Evolutionary conservation across 2,797 vertebrate genomes (phyloP), one percentile per base, ranked within the genome.

Genomic region (Lacerta viridis): DNA sequence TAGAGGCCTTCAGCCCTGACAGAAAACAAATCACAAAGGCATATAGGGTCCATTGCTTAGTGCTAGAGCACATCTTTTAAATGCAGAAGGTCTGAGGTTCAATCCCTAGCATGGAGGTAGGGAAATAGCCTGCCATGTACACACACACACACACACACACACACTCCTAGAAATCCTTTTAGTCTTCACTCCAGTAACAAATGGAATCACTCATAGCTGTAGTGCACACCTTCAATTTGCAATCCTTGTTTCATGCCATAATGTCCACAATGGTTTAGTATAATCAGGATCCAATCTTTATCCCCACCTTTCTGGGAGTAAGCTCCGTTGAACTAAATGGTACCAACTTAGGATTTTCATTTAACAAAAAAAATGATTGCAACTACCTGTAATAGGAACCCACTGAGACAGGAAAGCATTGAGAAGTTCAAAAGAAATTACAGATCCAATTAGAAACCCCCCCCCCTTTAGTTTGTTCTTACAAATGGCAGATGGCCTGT

Each of bases 351-450:
- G 41, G 20, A 23, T 36, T 39, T 80, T 20, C 78, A 61, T 2
- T 76, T 41, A 76, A 61, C 15, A 55, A 4, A 55, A 41, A 13
- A 50, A 27, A n/a, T 46, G 41, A 43, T 36, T 61, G 29, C 23
- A 33, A 64, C n/a, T 36, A 33, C 33, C 33, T 33, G 33, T 33
- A 25, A 85, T 61, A 76, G 25, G 74, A 61, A 59, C 36, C 27
- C 27, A 10, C 4, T 75, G 39, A 75, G 33, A 41, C 27, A 85
- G 55, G 39, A 85, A 71, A 76, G 36, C 41, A 29, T 66, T 85
- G 39, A 18, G 29, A 77, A 85, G 74, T 46, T 85, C 68, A 83
- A 72, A 72, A 50, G 18, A 43, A 71, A 78, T 77, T 29, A 66
- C 64, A 85, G 18, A 20, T 43, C 41, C 25, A 46, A 6, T 46